phyloP scores from a whole-genome alignment of 2,888 invertebrate species.

The Meiosimyza decipiens region DNA sequence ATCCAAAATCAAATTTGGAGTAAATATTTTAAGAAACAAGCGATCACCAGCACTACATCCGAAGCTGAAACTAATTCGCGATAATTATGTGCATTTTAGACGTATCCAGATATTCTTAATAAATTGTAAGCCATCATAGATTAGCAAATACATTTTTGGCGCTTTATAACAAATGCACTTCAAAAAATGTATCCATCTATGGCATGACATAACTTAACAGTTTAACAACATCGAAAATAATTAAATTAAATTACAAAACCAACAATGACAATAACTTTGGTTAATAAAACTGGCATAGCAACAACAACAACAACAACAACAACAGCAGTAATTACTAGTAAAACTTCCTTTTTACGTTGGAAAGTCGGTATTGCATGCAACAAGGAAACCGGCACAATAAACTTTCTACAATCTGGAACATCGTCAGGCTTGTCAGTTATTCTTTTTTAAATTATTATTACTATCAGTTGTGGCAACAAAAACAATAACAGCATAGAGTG shows the following conservation, averaged over 20 bases:
- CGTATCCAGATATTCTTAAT: too few species aligned
- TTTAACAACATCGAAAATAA: not conserved
- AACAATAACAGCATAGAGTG: not conserved
- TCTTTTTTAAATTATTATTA: not conserved
- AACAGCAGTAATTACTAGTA: not conserved
- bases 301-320: not conserved
- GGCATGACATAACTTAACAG: not conserved
- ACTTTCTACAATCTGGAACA: not conserved
- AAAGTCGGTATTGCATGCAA: slow-evolving; percentile 5
- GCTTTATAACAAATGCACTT: too few species aligned
- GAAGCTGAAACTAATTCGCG: too few species aligned
- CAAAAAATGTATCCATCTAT: too few species aligned
- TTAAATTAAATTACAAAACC: not conserved
- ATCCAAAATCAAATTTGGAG: too few species aligned
- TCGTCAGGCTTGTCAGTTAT: slow-evolving; percentile 1
- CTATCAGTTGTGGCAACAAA: too few species aligned
- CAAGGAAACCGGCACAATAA: not conserved
- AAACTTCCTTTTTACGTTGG: not conserved
- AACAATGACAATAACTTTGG: not conserved
- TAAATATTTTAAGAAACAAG: too few species aligned
- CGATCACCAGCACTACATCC: too few species aligned
- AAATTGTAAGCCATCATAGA: too few species aligned
- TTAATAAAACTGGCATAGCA: slow-evolving; percentile 3
- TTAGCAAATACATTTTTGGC: too few species aligned
- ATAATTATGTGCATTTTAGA: too few species aligned